These are phyloP conservation scores for Galerucella nymphaeae DNA, from an alignment of 2,888 invertebrate species.

Conservation along the genomic window DNA sequence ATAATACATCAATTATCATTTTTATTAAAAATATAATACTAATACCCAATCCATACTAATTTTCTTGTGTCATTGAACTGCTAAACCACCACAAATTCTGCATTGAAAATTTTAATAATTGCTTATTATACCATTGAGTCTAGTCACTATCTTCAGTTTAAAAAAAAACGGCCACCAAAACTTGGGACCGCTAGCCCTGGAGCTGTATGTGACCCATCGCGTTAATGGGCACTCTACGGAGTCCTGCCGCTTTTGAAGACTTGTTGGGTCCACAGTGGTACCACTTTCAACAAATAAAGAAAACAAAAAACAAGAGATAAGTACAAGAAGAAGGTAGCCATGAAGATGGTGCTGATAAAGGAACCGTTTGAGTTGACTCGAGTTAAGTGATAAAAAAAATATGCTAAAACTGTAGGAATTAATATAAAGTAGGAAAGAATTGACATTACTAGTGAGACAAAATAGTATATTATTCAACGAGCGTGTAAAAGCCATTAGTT, in stretches of 20 bases:
- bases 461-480: too few relatives aligned
- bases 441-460: too few relatives aligned
- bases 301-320: slow-evolving; percentile 18
- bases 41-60: neutral
- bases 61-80: too few relatives aligned
- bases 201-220: slow-evolving; percentile 29
- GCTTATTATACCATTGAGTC: slow-evolving; percentile 35
- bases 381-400: slow-evolving; percentile 31
- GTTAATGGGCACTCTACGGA: slow-evolving; percentile 24
- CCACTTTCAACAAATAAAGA: slow-evolving; percentile 28
- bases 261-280: slow-evolving; percentile 29
- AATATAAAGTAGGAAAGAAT: neutral
- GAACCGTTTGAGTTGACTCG: slow-evolving; percentile 22
- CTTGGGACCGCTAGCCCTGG: slow-evolving; percentile 25
- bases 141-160: slow-evolving; percentile 26
- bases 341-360: slow-evolving; percentile 27
- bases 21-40: neutral
- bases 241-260: slow-evolving; percentile 14
- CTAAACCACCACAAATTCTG: neutral
- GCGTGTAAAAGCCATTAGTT: too few relatives aligned
- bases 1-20: too few relatives aligned
- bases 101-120: slow-evolving; percentile 35
- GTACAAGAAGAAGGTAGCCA: slow-evolving; percentile 34
- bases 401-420: slow-evolving; percentile 19
- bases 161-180: slow-evolving; percentile 28